Base-by-base conservation (phyloP, 2,888 invertebrate genomes). In the Torymus auratus region DNA sequence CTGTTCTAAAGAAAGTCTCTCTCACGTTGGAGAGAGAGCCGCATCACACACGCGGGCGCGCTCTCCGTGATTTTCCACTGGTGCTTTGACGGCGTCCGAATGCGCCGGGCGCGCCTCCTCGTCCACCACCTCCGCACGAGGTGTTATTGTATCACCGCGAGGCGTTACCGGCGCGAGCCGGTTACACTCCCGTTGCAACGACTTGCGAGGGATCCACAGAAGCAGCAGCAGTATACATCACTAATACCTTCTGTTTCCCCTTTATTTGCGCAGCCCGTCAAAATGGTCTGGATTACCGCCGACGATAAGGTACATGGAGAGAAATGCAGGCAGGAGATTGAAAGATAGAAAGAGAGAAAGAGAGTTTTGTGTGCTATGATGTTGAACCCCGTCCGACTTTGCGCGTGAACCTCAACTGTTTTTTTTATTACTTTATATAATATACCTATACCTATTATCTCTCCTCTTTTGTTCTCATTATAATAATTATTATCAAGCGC, bases 261-360 rank as follows among this genome's bases (percentile, higher is more conserved):
- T 90, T 89, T 90, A 87, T 90, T 90, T 87, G 83, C 87, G 88
- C 90, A 91, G 91, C 89, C 88, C 84, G 86, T 86, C 87, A 90
- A 88, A 89, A 91, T 91, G 91, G 90, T 90, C 87, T 91, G 91
- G 91, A 88, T 88, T 85, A 90, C 90, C 86, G 84, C 75, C 87
- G 88, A 91, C 81, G 90, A 91, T 87, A 87, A 91, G 91, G 91
- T 91, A 91, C 80, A 80, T 80, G 58, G 52, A 64, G 20, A 67
- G 14, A 13, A 41, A 53, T 55, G 41, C 41, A 41, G 7, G 41
- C 41, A 41, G 41, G 41, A 41, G 41, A 7, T 41, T 41, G 41
- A 41, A 41, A 41, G 41, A 41, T 41, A 41, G 41, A 28, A 7
- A 28, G 28, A n/a, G n/a, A n/a, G n/a, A n/a, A n/a, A n/a, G n/a